Percentiles rank a stretch among this genome's conserved stretches.
These are phyloP conservation scores for Iguana delicatissima DNA, from an alignment of 2,797 vertebrate genomes.

Conservation along the genomic window DNA sequence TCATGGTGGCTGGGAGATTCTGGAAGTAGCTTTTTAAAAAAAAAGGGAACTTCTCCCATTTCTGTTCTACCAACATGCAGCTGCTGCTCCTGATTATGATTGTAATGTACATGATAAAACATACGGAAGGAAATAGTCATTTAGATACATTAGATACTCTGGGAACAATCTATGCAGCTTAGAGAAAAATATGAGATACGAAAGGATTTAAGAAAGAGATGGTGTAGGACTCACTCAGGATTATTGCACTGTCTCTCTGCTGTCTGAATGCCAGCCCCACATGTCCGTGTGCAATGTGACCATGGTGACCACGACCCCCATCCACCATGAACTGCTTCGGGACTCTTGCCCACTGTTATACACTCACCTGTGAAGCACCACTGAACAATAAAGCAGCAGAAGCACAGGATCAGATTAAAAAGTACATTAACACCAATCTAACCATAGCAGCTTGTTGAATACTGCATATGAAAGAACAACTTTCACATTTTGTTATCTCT, in stretches of 20 bases:
- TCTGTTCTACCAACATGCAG: too few relatives aligned
- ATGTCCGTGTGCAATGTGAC: slow-evolving; percentile 95
- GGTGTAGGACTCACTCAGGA: slow-evolving; percentile 87
- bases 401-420: neutral
- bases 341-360: slow-evolving; percentile 94
- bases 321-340: slow-evolving; percentile 91
- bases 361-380: slow-evolving; percentile 98
- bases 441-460: neutral
- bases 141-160: neutral
- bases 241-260: slow-evolving; percentile 92
- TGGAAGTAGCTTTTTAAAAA: too few relatives aligned
- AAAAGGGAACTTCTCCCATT: too few relatives aligned
- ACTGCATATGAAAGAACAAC: neutral
- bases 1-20: too few relatives aligned
- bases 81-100: neutral
- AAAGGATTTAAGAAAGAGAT: neutral
- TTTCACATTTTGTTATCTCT: neutral
- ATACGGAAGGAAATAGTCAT: neutral
- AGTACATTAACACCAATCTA: neutral
- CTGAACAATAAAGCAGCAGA: slow-evolving; percentile 73
- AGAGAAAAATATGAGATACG: neutral
- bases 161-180: neutral
- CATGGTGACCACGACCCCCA: slow-evolving; percentile 94
- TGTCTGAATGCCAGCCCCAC: slow-evolving; percentile 91
- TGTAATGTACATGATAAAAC: neutral